Evolutionary conservation across 2,888 invertebrate species (phyloP), one percentile per base, ranked within the genome.

Genomic region (Philopedon plagiatum): DNA sequence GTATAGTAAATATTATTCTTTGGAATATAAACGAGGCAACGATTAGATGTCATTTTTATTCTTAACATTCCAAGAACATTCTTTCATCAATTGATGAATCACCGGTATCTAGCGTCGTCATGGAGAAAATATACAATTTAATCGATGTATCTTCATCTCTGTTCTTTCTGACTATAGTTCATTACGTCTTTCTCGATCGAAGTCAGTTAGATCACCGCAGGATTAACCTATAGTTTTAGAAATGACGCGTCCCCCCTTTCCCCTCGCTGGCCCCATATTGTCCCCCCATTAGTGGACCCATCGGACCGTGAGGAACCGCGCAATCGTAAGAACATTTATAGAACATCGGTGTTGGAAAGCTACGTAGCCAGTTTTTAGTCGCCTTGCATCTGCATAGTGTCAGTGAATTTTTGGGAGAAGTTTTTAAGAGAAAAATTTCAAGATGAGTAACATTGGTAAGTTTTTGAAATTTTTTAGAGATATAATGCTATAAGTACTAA

Each of bases 321-420:
- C 80, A 80, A 78, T 68, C 80, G 79, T 79, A 75, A 75, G 76
- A 41, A 78, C 76, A 75, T 78, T 79, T 78, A 78, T 79, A 80
- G 75, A 76, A 73, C 68, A 71, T 63, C 61, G 62, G 64, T 76
- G 71, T 71, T 74, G 77, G 74, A 32, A 51, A n/a, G 51, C 76
- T 64, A 79, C 77, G 77, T 77, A 77, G 74, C 76, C 77, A 78
- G 76, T 78, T 78, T 77, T 76, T 77, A 75, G 75, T 75, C 68
- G 69, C 72, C 69, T 73, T 76, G 72, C 11, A 29, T 15, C 51
- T 32, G 51, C 9, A 18, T 2, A 54, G 58, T 58, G 23, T 65
- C 56, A 11, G 32, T 26, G 9, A 8, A 11, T 65, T 64, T 41
- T 64, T 26, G 11, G 23, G 51, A 54, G 39, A 29, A 72, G 70